These are phyloP conservation scores for Sanderia malayensis DNA, from an alignment of 30 jellyfish, hydroid and myxozoan genomes.

Conservation along the genomic window DNA sequence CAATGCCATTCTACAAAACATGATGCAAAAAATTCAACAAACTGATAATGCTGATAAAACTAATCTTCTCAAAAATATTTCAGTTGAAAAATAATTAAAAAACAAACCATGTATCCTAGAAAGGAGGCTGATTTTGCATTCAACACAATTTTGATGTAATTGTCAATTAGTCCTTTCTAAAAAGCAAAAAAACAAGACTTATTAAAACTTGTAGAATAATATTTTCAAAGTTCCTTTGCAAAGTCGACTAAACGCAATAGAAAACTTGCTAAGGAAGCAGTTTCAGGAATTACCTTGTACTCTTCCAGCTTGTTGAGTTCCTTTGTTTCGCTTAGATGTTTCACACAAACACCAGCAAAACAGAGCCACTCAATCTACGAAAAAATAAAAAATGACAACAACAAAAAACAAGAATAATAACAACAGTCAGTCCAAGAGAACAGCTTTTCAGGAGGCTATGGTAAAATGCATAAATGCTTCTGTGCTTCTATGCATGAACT, in stretches of 20 bases:
- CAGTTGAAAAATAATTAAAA: neutral
- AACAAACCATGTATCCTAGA: conserved; percentile 39
- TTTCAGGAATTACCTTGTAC: conserved; percentile 28
- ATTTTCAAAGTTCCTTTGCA: no score
- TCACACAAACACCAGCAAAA: conserved; percentile 25
- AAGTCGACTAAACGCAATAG: no score
- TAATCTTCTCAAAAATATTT: neutral
- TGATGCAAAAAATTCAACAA: no score
- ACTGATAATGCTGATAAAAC: no score
- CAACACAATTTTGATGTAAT: conserved; percentile 15
- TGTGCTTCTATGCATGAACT: no score
- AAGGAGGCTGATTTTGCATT: conserved; percentile 29
- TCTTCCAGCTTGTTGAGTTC: conserved; percentile 33
- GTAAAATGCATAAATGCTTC: no score
- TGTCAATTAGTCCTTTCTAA: conserved; percentile 22
- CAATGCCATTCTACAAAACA: conserved; percentile 47
- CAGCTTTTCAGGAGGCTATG: no score
- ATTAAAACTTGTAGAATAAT: no score
- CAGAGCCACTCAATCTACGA: conserved; percentile 42
- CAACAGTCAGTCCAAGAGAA: no score
- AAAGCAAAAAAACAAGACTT: neutral
- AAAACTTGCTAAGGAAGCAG: no score
- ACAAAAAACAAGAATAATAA: no score
- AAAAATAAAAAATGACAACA: neutral
- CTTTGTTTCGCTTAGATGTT: conserved; percentile 26